Conservation (phyloP, 2,113 vertebrate species). For the Amphiprion ocellaris region DNA sequence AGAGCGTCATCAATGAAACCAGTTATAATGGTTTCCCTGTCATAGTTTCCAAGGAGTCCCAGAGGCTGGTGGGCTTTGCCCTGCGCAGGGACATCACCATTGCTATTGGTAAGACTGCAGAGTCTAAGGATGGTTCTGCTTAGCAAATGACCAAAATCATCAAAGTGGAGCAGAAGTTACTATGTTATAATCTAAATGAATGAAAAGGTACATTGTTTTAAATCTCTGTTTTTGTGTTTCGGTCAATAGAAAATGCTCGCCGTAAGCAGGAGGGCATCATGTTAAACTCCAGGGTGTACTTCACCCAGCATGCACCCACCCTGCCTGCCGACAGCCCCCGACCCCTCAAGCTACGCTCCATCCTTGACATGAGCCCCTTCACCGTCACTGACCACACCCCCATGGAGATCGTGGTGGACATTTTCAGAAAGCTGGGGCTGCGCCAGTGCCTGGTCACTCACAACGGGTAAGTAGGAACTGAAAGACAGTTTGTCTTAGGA, state of each 20-base stretch:
- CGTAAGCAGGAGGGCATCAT: conserved; percentile 98
- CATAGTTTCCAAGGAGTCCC: conserved; percentile 98
- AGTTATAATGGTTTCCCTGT: conserved; percentile 99
- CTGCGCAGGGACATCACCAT: conserved; percentile 98
- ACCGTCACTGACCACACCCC: conserved; percentile 99
- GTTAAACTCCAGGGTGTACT: conserved; percentile 95
- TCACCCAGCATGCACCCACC: conserved; percentile 96
- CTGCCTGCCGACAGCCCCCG: conserved; percentile 98
- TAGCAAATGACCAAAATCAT: too few relatives aligned
- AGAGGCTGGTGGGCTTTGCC: conserved; percentile 97
- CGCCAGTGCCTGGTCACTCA: conserved; percentile 99
- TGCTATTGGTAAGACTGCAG: conserved; percentile 90
- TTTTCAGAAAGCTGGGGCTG: conserved; percentile 97
- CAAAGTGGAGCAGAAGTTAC: too few relatives aligned
- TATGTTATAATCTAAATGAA: too few relatives aligned
- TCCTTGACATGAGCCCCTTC: conserved; percentile 99
- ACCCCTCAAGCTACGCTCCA: conserved; percentile 95
- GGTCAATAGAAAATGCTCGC: conserved; percentile 91
- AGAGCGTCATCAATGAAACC: conserved; percentile 93
- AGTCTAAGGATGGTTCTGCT: not conserved
- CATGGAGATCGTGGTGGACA: conserved; percentile 99
- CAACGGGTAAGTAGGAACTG: conserved; percentile 90
- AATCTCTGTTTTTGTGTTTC: not conserved
- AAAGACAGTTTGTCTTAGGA: not conserved
- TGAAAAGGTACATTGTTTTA: too few relatives aligned